Conservation (phyloP, 2,888 invertebrate species). For the Vandiemenella viatica region DNA sequence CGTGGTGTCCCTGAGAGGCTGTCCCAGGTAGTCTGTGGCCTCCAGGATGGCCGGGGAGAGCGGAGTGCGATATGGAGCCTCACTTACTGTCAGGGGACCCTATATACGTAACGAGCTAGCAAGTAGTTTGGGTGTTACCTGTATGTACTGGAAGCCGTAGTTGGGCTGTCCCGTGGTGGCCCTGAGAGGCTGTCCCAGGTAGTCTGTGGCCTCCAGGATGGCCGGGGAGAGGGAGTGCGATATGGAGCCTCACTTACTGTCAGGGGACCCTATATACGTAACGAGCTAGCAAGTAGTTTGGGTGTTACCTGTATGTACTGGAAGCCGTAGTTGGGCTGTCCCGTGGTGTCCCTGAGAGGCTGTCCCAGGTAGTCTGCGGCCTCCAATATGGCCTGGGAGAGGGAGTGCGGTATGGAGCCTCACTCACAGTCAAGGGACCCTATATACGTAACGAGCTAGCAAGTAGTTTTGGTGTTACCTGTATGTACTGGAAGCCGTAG, state of each 20-base stretch:
- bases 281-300: too few species aligned
- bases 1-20: conserved; percentile 64
- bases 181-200: conserved; percentile 64
- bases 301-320: conserved; percentile 44
- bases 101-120: too few species aligned
- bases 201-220: conserved; percentile 64
- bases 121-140: too few species aligned
- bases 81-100: conserved; percentile 64
- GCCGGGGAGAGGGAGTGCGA: conserved; percentile 66
- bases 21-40: conserved; percentile 68
- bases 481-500: conserved; percentile 69
- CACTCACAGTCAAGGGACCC: conserved; percentile 64
- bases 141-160: conserved; percentile 69
- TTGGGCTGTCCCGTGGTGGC: conserved; percentile 72
- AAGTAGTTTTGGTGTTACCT: neutral
- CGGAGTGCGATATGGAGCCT: conserved; percentile 68
- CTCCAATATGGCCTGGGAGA: conserved; percentile 65
- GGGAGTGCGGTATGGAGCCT: conserved; percentile 69
- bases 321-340: conserved; percentile 68
- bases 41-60: conserved; percentile 64
- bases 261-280: too few species aligned
- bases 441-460: too few species aligned
- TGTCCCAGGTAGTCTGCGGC: conserved; percentile 72
- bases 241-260: conserved; percentile 66
- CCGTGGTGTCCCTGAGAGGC: conserved; percentile 64